These are phyloP conservation scores for Sabatieria punctata DNA, from an alignment of 2,888 invertebrate genomes.

Conservation along the genomic window DNA sequence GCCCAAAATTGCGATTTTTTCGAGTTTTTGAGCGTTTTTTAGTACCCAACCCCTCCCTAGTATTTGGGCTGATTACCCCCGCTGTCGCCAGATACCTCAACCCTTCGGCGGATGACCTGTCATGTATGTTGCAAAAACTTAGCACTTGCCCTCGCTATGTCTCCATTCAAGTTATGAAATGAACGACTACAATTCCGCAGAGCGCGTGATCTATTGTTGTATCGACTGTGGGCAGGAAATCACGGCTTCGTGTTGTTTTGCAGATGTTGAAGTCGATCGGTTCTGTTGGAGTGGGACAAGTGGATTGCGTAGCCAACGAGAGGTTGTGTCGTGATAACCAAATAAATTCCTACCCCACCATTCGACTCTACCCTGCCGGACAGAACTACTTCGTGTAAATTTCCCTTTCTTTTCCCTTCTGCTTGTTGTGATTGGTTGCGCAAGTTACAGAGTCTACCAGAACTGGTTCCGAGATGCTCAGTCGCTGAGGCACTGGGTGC, in stretches of 20 bases:
- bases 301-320: conserved; percentile 48
- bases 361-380: conserved; percentile 48
- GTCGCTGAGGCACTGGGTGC: conserved; percentile 47
- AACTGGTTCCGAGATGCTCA: conserved; percentile 46
- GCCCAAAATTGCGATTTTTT: too few relatives aligned
- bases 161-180: too few relatives aligned
- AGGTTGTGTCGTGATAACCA: conserved; percentile 44
- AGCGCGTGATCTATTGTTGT: too few relatives aligned
- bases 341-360: conserved; percentile 50
- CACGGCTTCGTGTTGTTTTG: conserved; percentile 10
- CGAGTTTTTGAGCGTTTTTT: too few relatives aligned
- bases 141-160: too few relatives aligned
- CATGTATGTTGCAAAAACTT: too few relatives aligned
- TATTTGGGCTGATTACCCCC: too few relatives aligned
- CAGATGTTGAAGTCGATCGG: conserved; percentile 39
- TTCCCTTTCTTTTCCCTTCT: neutral
- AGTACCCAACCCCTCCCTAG: too few relatives aligned
- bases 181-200: too few relatives aligned
- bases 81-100: too few relatives aligned
- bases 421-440: too few relatives aligned
- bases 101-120: too few relatives aligned
- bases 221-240: neutral
- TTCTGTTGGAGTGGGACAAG: conserved; percentile 45
- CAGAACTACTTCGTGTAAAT: conserved; percentile 9
- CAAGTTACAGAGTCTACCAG: conserved; percentile 29